Evolutionary conservation across 2,888 invertebrate genomes (phyloP).

Genomic region (Lasioglossum lativentre): DNA sequence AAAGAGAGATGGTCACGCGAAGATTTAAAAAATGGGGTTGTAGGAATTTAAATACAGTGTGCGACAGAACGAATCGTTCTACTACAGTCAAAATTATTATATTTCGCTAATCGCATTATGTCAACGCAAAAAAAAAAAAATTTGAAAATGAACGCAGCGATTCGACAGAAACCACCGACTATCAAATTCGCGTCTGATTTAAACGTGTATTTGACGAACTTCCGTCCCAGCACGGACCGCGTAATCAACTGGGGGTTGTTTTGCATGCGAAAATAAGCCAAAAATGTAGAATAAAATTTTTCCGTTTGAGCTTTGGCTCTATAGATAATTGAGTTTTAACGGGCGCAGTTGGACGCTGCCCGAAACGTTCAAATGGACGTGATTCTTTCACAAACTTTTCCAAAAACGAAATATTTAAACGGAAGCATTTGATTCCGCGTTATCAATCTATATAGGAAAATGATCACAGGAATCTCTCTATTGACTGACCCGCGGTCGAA

Average conservation of each 20-base stretch:
- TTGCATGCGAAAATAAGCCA: not conserved
- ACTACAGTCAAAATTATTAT: not conserved
- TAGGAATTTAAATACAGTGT: too few species aligned
- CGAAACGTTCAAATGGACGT: not conserved
- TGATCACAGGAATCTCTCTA: not conserved
- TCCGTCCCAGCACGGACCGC: not conserved
- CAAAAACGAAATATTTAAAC: not conserved
- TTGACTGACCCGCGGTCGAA: not conserved
- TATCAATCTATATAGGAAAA: not conserved
- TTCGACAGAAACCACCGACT: not conserved
- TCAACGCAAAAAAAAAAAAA: not conserved
- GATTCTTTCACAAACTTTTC: not conserved
- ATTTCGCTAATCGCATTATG: not conserved
- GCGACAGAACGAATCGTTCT: too few species aligned
- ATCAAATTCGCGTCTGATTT: not conserved
- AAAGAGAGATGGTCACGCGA: not conserved
- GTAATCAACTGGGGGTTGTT: slow-evolving; percentile 3
- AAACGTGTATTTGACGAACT: slow-evolving; percentile 1
- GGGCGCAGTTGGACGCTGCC: not conserved
- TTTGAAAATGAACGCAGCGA: not conserved
- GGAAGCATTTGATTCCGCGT: not conserved
- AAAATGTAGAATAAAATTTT: not conserved
- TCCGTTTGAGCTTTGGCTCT: not conserved
- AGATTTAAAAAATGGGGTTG: not conserved
- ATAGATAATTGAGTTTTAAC: not conserved